phyloP scores from a whole-genome alignment of 1,140 invertebrate species.

The Panonychus citri region DNA sequence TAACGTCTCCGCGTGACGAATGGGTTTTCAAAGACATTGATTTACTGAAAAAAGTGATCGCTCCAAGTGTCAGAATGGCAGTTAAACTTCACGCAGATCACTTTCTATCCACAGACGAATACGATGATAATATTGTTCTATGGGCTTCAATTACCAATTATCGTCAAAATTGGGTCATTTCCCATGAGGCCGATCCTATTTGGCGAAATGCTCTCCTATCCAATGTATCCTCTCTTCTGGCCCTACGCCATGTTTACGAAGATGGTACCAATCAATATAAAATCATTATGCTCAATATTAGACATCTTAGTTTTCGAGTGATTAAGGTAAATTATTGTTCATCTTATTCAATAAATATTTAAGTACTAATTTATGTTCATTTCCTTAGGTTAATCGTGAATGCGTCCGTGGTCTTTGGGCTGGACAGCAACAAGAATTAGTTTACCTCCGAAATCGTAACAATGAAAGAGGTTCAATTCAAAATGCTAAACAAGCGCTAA shows the following conservation, averaged over 20 bases:
- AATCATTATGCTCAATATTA: constrained; percentile 94
- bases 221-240: constrained; percentile 82
- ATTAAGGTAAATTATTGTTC: constrained; percentile 47
- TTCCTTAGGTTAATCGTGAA: constrained; percentile 47
- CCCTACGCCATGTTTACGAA: constrained; percentile 83
- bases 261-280: constrained; percentile 86
- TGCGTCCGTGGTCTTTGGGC: constrained; percentile 96
- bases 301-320: constrained; percentile 80
- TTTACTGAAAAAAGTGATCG: constrained; percentile 68
- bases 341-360: neutral
- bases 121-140: constrained; percentile 57
- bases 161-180: constrained; percentile 78
- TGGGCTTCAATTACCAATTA: constrained; percentile 75
- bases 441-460: constrained; percentile 86
- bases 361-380: neutral
- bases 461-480: constrained; percentile 89
- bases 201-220: constrained; percentile 90
- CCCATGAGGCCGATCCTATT: constrained; percentile 87
- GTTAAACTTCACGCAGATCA: constrained; percentile 92
- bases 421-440: constrained; percentile 86
- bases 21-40: constrained; percentile 98
- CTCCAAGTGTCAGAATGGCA: constrained; percentile 89
- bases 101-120: constrained; percentile 84
- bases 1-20: constrained; percentile 81
- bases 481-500: constrained; percentile 90